Evolutionary conservation across 1,140 invertebrate species (phyloP), one percentile per base, ranked within the genome.

Genomic region (Apis dorsata): DNA sequence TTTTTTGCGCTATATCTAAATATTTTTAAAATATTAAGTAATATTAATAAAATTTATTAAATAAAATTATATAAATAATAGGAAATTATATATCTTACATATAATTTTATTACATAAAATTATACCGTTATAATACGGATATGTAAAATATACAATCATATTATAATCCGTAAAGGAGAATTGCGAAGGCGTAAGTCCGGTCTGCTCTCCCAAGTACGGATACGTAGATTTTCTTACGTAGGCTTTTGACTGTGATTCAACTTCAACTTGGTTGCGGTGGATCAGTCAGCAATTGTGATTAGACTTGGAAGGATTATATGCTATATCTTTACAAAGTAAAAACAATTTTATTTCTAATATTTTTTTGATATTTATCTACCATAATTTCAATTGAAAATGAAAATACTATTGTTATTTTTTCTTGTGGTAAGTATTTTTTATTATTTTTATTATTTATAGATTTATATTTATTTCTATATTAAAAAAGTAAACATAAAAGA

Each of bases 161-260:
- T 63, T 13, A 65, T 73, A 34, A 76, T 83, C 83, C 49, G 76
- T 83, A 87, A 89, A 89, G 65, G 84, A 90, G 79, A 90, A 89
- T 89, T 70, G 89, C 86, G 90, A 89, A 82, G 85, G 87, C 86
- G 90, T 90, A 85, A 79, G 85, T 81, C 70, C 69, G 72, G 85
- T 75, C 79, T 81, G 71, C 75, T 70, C 85, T 86, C 73, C 85
- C 84, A 78, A 84, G 69, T 81, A 88, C 66, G 87, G 79, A 71
- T 34, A 73, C 72, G 79, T 73, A 85, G 79, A 65, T 65, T 87
- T 78, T 78, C 86, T 79, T 73, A 85, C 75, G 86, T 89, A 89
- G 85, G 88, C 69, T 53, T 78, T 71, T 78, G 68, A 84, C 74
- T 68, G 55, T 70, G 76, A 85, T 88, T 84, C 75, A 62, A 53